phyloP scores from a whole-genome alignment of 1,140 invertebrate species.

The Anoplolepis gracilipes region DNA sequence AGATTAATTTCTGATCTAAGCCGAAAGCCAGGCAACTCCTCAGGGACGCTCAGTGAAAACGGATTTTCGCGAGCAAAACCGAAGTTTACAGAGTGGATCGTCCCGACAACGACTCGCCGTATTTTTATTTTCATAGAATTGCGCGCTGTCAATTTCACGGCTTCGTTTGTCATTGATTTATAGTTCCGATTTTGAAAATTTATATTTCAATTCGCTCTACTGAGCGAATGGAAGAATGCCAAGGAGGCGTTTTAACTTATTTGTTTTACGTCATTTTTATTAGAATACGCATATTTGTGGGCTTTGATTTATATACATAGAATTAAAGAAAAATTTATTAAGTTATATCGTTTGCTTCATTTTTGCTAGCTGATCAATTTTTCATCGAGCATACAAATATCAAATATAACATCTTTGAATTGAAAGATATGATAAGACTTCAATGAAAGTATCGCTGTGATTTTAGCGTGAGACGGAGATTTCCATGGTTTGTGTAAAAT shows the following conservation, averaged over 20 bases:
- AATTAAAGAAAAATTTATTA: not conserved
- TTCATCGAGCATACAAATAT: not conserved
- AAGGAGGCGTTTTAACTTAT: constrained; percentile 34
- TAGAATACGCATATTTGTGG: not conserved
- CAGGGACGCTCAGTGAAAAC: constrained; percentile 55
- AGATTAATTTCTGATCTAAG: constrained; percentile 78
- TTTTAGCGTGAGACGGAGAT: constrained; percentile 64
- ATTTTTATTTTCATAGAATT: constrained; percentile 53
- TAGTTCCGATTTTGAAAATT: constrained; percentile 44
- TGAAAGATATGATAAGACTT: not conserved
- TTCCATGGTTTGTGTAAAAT: constrained; percentile 41
- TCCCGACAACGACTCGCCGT: constrained; percentile 35
- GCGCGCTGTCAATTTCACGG: constrained; percentile 52
- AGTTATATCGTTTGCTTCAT: not conserved
- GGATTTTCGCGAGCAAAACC: constrained; percentile 55
- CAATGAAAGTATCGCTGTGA: constrained; percentile 37
- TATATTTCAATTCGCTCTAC: constrained; percentile 27
- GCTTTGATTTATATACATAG: not conserved
- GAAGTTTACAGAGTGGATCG: constrained; percentile 54
- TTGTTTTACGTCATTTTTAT: constrained; percentile 4
- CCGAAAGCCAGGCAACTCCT: constrained; percentile 34
- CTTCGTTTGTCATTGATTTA: constrained; percentile 58
- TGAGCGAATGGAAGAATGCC: constrained; percentile 45
- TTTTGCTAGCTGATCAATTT: not conserved
- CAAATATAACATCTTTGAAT: not conserved